phyloP scores from a whole-genome alignment of 2,888 invertebrate species.

The Pyrocoelia pectoralis region DNA sequence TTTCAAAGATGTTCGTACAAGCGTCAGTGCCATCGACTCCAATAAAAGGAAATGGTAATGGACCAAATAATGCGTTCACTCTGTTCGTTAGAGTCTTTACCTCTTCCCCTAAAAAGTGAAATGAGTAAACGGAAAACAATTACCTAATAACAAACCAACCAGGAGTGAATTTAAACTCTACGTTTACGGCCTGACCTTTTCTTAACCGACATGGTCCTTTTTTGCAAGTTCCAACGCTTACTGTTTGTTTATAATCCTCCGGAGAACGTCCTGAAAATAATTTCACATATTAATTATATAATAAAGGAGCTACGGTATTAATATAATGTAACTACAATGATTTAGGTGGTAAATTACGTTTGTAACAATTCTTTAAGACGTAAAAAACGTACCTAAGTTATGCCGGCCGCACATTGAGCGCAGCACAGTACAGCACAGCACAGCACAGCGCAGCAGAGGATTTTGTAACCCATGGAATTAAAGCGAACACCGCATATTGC shows the following conservation, averaged over 20 bases:
- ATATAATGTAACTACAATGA: too few relatives aligned
- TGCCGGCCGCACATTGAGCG: too few relatives aligned
- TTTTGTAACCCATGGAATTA: too few relatives aligned
- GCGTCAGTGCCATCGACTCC: conserved; percentile 79
- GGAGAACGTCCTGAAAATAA: conserved; percentile 60
- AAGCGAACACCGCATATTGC: too few relatives aligned
- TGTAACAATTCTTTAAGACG: too few relatives aligned
- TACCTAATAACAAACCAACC: conserved; percentile 55
- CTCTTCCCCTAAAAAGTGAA: conserved; percentile 10
- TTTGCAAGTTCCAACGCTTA: conserved; percentile 68
- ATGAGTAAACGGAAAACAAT: neutral
- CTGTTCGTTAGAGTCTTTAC: conserved; percentile 55
- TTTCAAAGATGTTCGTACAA: conserved; percentile 69
- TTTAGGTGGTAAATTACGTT: too few relatives aligned
- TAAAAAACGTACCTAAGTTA: too few relatives aligned
- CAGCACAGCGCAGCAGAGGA: too few relatives aligned
- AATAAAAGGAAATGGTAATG: conserved; percentile 74
- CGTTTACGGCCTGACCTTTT: conserved; percentile 65
- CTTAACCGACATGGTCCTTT: conserved; percentile 71
- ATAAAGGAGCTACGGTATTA: too few relatives aligned
- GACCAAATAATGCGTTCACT: conserved; percentile 70
- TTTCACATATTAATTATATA: too few relatives aligned
- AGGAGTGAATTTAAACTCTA: conserved; percentile 69
- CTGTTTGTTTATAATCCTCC: conserved; percentile 48
- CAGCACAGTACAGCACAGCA: too few relatives aligned